phyloP scores from a whole-genome alignment of 2,888 invertebrate genomes.

The Bedellia somnulentella region DNA sequence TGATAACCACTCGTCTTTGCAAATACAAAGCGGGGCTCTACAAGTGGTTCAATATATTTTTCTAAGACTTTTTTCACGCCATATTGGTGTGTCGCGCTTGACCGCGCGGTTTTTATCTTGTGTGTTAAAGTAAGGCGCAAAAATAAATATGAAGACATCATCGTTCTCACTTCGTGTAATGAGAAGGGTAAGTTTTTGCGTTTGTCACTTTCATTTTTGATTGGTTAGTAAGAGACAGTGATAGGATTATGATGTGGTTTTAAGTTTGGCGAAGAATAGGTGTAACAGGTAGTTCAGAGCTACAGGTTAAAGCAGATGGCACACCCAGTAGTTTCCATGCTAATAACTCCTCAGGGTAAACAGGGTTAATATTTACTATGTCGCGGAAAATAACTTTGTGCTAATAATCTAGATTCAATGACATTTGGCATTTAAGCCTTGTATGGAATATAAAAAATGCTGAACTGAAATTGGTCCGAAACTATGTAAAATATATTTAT shows the following conservation, averaged over 20 bases:
- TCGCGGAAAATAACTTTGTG: no score
- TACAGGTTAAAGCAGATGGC: no score
- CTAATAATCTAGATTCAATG: no score
- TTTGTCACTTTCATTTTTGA: neutral
- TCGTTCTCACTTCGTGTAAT: conserved; percentile 77
- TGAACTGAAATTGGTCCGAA: no score
- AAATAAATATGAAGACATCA: conserved; percentile 73
- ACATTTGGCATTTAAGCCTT: no score
- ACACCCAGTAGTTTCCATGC: no score
- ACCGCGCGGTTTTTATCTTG: neutral
- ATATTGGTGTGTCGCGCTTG: neutral
- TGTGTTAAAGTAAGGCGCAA: conserved; percentile 6
- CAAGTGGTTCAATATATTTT: neutral
- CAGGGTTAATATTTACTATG: no score
- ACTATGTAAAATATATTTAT: no score
- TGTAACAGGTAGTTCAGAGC: conserved; percentile 29
- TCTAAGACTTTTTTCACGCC: neutral
- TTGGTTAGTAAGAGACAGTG: neutral
- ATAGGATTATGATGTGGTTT: no score
- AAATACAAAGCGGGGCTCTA: neutral
- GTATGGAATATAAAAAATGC: no score
- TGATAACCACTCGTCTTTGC: conserved; percentile 29
- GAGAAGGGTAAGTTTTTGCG: conserved; percentile 69
- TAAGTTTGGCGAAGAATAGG: conserved; percentile 4
- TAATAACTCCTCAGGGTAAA: no score